Evolutionary conservation across 1,140 invertebrate species (phyloP).

Genomic region (Pectinophora gossypiella): DNA sequence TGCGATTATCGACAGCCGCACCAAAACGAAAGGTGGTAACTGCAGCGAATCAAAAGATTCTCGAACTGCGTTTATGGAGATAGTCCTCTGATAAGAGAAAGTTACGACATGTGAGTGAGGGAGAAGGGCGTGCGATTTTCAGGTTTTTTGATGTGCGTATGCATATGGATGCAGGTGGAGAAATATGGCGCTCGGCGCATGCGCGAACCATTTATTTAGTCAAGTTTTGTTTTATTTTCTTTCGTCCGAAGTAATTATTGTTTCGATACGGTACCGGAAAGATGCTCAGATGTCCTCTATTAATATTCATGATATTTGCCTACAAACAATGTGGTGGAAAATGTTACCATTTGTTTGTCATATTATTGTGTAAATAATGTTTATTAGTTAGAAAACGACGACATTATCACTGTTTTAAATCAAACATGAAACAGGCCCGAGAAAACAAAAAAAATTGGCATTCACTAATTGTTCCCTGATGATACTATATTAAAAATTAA

Average conservation of each 20-base stretch:
- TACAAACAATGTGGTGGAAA: too few relatives aligned
- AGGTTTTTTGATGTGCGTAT: conserved; percentile 23
- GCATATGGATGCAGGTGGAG: conserved; percentile 16
- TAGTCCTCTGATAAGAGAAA: conserved; percentile 28
- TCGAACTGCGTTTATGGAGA: conserved; percentile 16
- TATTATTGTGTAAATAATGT: too few relatives aligned
- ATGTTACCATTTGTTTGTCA: too few relatives aligned
- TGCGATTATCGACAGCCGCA: conserved; percentile 35
- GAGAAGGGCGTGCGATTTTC: conserved; percentile 31
- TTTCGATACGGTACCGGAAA: conserved; percentile 39
- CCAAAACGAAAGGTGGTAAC: conserved; percentile 34
- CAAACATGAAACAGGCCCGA: too few relatives aligned
- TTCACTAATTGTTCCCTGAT: too few relatives aligned
- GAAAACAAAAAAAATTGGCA: too few relatives aligned
- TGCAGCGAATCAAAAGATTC: conserved; percentile 31
- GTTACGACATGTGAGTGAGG: conserved; percentile 27
- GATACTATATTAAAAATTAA: too few relatives aligned
- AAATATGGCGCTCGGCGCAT: conserved; percentile 34
- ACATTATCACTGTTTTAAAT: too few relatives aligned
- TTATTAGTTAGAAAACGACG: too few relatives aligned
- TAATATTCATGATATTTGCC: conserved; percentile 24
- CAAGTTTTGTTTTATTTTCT: conserved; percentile 33
- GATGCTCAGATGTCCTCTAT: conserved; percentile 16
- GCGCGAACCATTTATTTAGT: conserved; percentile 43
- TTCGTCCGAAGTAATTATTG: conserved; percentile 35